phyloP scores from a whole-genome alignment of 2,888 invertebrate genomes.

The Ligdia adustata region DNA sequence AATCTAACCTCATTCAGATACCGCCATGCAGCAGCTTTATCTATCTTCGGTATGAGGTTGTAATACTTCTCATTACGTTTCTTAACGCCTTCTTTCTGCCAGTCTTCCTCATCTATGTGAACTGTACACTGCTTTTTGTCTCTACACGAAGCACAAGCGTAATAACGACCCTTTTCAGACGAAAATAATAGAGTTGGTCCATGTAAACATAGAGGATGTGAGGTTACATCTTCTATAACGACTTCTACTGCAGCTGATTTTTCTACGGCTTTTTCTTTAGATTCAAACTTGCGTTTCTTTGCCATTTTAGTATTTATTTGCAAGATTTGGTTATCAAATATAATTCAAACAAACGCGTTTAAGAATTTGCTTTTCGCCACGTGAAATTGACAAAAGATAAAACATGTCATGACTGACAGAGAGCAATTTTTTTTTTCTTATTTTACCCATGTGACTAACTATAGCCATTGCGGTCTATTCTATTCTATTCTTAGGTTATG shows the following conservation, averaged over 20 bases:
- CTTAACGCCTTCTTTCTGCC: slow-evolving; percentile 77
- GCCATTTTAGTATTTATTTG: slow-evolving; percentile 54
- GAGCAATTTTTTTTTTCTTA: too few relatives aligned
- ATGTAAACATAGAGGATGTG: slow-evolving; percentile 89
- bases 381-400: slow-evolving; percentile 7
- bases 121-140: slow-evolving; percentile 91
- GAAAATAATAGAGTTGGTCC: slow-evolving; percentile 91
- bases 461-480: too few relatives aligned
- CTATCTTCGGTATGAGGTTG: slow-evolving; percentile 71
- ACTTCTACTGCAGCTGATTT: slow-evolving; percentile 75
- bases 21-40: slow-evolving; percentile 80
- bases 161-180: slow-evolving; percentile 85
- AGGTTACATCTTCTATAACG: slow-evolving; percentile 80
- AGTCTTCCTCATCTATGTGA: slow-evolving; percentile 83
- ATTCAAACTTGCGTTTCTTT: slow-evolving; percentile 63
- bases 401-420: too few relatives aligned
- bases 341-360: neutral
- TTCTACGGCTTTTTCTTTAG: slow-evolving; percentile 37
- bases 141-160: slow-evolving; percentile 93
- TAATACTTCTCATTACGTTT: slow-evolving; percentile 75
- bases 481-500: too few relatives aligned
- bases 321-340: neutral
- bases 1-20: slow-evolving; percentile 75
- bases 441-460: too few relatives aligned
- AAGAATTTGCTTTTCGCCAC: slow-evolving; percentile 1